phyloP scores from a whole-genome alignment of 2,797 vertebrate species.

The Hippoglossus hippoglossus region DNA sequence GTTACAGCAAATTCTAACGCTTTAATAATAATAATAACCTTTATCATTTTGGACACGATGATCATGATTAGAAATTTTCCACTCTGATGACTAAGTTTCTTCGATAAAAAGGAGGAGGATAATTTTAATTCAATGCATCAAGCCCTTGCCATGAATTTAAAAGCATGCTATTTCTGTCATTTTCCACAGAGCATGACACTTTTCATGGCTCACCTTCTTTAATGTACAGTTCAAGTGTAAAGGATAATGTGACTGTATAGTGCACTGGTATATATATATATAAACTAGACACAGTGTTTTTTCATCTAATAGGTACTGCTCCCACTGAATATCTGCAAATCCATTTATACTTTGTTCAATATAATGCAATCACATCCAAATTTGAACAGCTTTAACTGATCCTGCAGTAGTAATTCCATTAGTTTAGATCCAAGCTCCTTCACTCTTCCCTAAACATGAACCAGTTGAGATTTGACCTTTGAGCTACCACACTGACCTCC shows the following conservation, averaged over 20 bases:
- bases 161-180: conserved; percentile 8
- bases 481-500: conserved; percentile 40
- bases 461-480: conserved; percentile 53
- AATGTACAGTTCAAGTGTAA: background rate
- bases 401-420: background rate
- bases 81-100: too few relatives aligned
- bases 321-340: background rate
- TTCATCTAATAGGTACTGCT: background rate
- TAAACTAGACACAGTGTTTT: background rate
- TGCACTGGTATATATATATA: background rate
- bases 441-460: conserved; percentile 24
- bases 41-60: too few relatives aligned
- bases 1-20: too few relatives aligned
- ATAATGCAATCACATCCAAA: background rate
- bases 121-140: too few relatives aligned
- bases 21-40: too few relatives aligned
- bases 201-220: background rate
- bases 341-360: background rate
- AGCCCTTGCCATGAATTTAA: background rate
- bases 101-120: too few relatives aligned
- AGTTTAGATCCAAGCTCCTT: conserved; percentile 9
- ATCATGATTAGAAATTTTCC: too few relatives aligned
- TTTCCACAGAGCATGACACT: conserved; percentile 10
- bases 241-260: conserved; percentile 7
- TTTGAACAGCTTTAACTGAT: background rate